Evolutionary conservation across 2,113 vertebrate genomes (phyloP), one percentile per base, ranked within the genome.

Genomic region (Ctenodactylus gundi): DNA sequence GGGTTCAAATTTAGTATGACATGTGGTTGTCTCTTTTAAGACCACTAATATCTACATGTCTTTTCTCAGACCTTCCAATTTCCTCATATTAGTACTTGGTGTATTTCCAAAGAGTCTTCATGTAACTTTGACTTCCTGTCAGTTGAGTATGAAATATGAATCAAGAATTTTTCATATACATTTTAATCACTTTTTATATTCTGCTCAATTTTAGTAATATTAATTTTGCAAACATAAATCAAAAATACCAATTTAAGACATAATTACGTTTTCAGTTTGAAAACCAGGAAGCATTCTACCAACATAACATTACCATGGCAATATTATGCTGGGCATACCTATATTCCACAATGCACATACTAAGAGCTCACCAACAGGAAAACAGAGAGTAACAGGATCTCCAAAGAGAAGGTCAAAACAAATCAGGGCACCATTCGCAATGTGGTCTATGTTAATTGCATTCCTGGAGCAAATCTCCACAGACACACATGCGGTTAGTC

Each of bases 111-210:
- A 60, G 49, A 60, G 12, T 85, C 23, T 17, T 72, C 15, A 41
- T 36, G 1, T 70, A 21, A 51, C 78, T 91, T 67, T 65, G 60
- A 75, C 57, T 77, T 93, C 15, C 23, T 36, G 57, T 51, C 18
- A 46, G 20, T 41, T 95, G 49, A 93, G 20, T 88, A 94, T 87
- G 76, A 83, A 85, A 64, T 31, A 64, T 62, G 94, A 78, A 86
- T 75, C 39, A 51, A 60, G 13, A 91, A 10, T 15, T 58, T 70
- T 58, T 64, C 36, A 76, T 4, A 65, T 2, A 64, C 80, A 34
- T 46, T 58, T 78, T 65, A 44, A 34, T 6, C 4, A 65, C 10
- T 72, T 80, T 64, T 11, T 51, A 78, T 62, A 75, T 46, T 62
- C 51, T 67, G 21, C 34, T 78, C 9, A 11, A 34, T 58, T 85